Evolutionary conservation across 37 sponge, comb jelly and placozoan genomes (phyloP).

Genomic region (Spongilla lacustris): DNA sequence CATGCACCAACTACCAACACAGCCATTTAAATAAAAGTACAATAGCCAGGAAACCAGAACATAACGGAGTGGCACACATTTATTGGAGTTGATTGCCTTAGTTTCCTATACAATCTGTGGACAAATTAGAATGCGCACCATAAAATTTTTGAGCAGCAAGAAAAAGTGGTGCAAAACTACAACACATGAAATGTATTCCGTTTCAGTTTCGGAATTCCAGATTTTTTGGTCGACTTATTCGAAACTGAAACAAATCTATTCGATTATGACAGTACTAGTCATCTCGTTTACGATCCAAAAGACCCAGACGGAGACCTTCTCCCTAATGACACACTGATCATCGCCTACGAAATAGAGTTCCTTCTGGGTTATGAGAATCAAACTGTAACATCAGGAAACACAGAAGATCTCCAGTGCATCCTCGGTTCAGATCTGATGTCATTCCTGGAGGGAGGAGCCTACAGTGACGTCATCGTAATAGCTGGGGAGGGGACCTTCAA

Average conservation of each 20-base stretch:
- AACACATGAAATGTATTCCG: background rate
- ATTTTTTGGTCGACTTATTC: background rate
- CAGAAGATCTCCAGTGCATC: conserved; percentile 11
- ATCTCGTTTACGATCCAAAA: background rate
- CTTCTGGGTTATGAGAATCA: background rate
- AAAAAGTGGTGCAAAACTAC: no score
- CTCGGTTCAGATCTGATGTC: conserved; percentile 51
- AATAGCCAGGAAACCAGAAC: no score
- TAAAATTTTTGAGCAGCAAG: no score
- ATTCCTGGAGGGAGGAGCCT: conserved; percentile 39
- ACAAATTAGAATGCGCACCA: no score
- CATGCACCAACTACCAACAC: no score
- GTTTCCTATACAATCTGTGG: no score
- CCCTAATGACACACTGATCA: background rate
- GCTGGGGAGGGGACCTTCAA: conserved; percentile 54
- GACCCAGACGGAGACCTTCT: background rate
- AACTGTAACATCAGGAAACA: background rate
- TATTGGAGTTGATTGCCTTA: no score
- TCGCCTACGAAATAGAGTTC: background rate
- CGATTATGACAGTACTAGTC: background rate
- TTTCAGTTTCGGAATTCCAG: background rate
- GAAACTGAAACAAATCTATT: background rate
- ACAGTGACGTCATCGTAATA: conserved; percentile 61
- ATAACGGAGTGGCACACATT: no score
- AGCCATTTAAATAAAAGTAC: no score